Evolutionary conservation across 2,888 invertebrate genomes (phyloP).

Genomic region (Lottia scabra): DNA sequence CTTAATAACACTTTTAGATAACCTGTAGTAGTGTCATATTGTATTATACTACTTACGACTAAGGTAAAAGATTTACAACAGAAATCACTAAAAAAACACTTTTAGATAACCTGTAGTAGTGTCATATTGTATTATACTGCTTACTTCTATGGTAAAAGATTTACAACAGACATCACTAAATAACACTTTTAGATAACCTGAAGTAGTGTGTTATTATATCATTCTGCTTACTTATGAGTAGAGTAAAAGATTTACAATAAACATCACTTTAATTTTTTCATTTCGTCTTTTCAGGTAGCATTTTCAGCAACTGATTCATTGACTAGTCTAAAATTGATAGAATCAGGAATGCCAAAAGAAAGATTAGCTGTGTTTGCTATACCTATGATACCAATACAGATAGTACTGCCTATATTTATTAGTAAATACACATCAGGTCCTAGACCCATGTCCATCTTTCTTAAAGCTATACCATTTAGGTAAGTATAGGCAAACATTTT

Average conservation of each 20-base stretch:
- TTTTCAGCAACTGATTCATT: slow-evolving; percentile 97
- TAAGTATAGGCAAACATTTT: slow-evolving; percentile 45
- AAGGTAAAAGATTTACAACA: too few relatives aligned
- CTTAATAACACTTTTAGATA: too few relatives aligned
- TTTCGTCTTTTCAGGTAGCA: slow-evolving; percentile 77
- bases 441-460: slow-evolving; percentile 87
- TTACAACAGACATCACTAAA: too few relatives aligned
- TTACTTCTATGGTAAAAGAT: too few relatives aligned
- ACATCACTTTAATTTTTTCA: background rate
- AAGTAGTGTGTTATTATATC: slow-evolving; percentile 76
- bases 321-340: slow-evolving; percentile 93
- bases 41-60: too few relatives aligned
- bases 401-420: slow-evolving; percentile 88
- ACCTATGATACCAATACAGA: slow-evolving; percentile 93
- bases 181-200: too few relatives aligned
- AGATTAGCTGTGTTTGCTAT: slow-evolving; percentile 92
- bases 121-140: too few relatives aligned
- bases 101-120: too few relatives aligned
- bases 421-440: slow-evolving; percentile 87
- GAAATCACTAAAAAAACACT: too few relatives aligned
- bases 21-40: too few relatives aligned
- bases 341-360: slow-evolving; percentile 96
- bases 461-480: slow-evolving; percentile 88
- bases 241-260: slow-evolving; percentile 71
- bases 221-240: slow-evolving; percentile 92